These are phyloP conservation scores for Drosophila saltans DNA, from an alignment of 1,140 invertebrate species.

Conservation along the genomic window DNA sequence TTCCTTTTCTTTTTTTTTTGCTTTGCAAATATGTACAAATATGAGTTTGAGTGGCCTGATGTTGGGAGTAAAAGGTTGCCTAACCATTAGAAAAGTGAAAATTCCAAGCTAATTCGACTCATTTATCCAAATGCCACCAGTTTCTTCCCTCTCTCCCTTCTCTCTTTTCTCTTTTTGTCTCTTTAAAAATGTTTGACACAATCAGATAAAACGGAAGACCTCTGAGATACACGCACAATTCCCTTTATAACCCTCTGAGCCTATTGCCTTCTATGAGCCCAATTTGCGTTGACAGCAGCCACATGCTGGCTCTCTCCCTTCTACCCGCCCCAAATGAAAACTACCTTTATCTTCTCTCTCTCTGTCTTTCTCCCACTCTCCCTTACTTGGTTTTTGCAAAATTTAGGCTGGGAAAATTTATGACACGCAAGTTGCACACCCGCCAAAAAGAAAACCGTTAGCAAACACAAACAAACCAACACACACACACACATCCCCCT, in stretches of 20 bases:
- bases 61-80: not conserved
- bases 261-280: slow-evolving; percentile 29
- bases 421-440: slow-evolving; percentile 79
- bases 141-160: too few relatives aligned
- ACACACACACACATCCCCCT: slow-evolving; percentile 35
- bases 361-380: not conserved
- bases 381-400: slow-evolving; percentile 60
- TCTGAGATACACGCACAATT: slow-evolving; percentile 74
- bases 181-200: slow-evolving; percentile 48
- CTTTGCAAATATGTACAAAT: slow-evolving; percentile 78
- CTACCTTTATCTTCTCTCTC: not conserved
- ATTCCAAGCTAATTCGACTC: not conserved
- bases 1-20: slow-evolving; percentile 24
- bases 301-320: slow-evolving; percentile 48
- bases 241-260: slow-evolving; percentile 71
- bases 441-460: slow-evolving; percentile 32
- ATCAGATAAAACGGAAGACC: slow-evolving; percentile 74
- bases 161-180: not conserved
- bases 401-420: slow-evolving; percentile 80
- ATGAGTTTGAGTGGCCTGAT: slow-evolving; percentile 53
- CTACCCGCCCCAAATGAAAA: not conserved
- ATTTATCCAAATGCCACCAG: too few relatives aligned
- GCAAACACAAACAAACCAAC: slow-evolving; percentile 45
- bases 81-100: not conserved
- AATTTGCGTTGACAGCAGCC: slow-evolving; percentile 68